Percentiles rank a stretch among this genome's conserved stretches.
Evolutionary conservation across 2,888 invertebrate genomes (phyloP).

Genomic region (Cerceris ruficornis): DNA sequence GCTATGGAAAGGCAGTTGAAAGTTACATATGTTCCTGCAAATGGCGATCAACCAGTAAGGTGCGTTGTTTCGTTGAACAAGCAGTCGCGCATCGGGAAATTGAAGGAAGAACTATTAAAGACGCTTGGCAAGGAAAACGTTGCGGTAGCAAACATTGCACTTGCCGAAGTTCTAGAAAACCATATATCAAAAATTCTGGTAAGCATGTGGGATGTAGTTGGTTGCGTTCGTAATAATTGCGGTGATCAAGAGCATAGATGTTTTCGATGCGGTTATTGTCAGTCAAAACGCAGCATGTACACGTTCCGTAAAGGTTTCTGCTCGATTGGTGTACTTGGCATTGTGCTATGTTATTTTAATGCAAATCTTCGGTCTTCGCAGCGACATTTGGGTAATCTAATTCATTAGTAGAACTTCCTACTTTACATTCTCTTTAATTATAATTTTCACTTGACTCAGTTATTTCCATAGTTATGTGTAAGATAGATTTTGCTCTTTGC

Average conservation of each 20-base stretch:
- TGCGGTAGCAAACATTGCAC: slow-evolving; percentile 79
- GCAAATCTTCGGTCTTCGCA: background rate
- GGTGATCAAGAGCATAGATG: background rate
- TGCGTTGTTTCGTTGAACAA: slow-evolving; percentile 84
- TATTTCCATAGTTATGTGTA: background rate
- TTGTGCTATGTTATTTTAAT: slow-evolving; percentile 10
- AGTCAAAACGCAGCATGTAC: slow-evolving; percentile 10
- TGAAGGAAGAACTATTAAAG: slow-evolving; percentile 83
- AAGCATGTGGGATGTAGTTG: slow-evolving; percentile 58
- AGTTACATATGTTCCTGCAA: slow-evolving; percentile 83
- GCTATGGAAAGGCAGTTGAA: slow-evolving; percentile 85
- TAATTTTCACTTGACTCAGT: slow-evolving; percentile 4
- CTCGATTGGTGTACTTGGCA: slow-evolving; percentile 2
- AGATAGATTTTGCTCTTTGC: no score
- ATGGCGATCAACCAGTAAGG: slow-evolving; percentile 79
- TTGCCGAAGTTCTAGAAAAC: slow-evolving; percentile 85
- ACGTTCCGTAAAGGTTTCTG: slow-evolving; percentile 3
- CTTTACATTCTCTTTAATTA: background rate
- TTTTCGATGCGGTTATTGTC: slow-evolving; percentile 10
- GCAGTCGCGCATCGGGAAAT: slow-evolving; percentile 83
- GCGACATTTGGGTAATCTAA: background rate
- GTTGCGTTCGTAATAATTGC: slow-evolving; percentile 8
- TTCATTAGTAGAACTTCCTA: slow-evolving; percentile 3
- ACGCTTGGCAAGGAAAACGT: slow-evolving; percentile 79
- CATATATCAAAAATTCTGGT: slow-evolving; percentile 85